phyloP scores from a whole-genome alignment of 2,113 vertebrate genomes.

The Archilochus colubris region DNA sequence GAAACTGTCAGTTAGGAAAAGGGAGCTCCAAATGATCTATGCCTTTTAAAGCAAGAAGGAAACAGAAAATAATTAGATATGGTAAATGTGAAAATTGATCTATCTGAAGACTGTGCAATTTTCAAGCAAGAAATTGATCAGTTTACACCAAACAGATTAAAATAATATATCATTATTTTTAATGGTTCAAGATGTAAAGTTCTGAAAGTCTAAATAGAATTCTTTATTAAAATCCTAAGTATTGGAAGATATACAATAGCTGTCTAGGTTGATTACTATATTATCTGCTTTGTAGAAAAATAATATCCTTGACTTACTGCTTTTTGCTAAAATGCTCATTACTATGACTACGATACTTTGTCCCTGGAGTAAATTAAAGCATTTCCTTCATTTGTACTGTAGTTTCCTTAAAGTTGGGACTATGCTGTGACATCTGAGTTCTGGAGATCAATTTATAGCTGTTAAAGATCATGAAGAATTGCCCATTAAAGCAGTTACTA shows the following conservation, averaged over 20 bases:
- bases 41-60: constrained; percentile 52
- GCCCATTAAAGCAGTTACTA: constrained; percentile 73
- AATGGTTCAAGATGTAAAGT: constrained; percentile 63
- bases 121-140: constrained; percentile 74
- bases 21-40: constrained; percentile 17
- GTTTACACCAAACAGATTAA: constrained; percentile 74
- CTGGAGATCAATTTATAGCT: constrained; percentile 71
- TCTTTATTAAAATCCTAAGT: constrained; percentile 64
- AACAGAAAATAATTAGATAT: constrained; percentile 73
- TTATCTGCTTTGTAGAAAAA: constrained; percentile 63
- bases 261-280: constrained; percentile 59
- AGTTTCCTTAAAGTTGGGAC: constrained; percentile 48
- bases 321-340: constrained; percentile 60
- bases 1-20: constrained; percentile 34
- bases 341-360: constrained; percentile 47
- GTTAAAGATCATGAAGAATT: constrained; percentile 73
- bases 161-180: constrained; percentile 74
- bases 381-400: constrained; percentile 21
- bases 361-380: constrained; percentile 64
- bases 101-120: constrained; percentile 64
- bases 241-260: constrained; percentile 40
- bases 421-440: constrained; percentile 41
- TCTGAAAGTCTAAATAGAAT: constrained; percentile 70
- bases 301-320: constrained; percentile 30
- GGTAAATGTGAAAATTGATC: constrained; percentile 75